phyloP scores from a whole-genome alignment of 1,140 invertebrate genomes.

The Apis mellifera region Amel_HAv3.1 CM009940.2:9316001-9316500 shows the following conservation, averaged over 20 bases:
- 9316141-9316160: neutral
- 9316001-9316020: neutral
- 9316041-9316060: too few relatives aligned
- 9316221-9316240: neutral
- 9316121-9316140: neutral
- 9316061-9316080: too few relatives aligned
- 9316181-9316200: neutral
- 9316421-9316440: neutral
- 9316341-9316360: constrained; percentile 8
- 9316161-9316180: neutral
- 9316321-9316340: neutral
- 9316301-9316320: neutral
- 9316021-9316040: neutral
- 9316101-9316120: too few relatives aligned
- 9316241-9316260: constrained; percentile 2
- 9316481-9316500: neutral
- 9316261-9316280: constrained; percentile 3
- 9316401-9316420: neutral
- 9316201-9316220: neutral
- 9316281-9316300: neutral
- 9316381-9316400: neutral
- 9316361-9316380: neutral
- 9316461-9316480: too few relatives aligned
- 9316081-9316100: neutral
- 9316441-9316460: too few relatives aligned